Evolutionary conservation across 2,113 vertebrate species (phyloP), one percentile per base, ranked within the genome.

Genomic region (Sebastes fasciatus): DNA sequence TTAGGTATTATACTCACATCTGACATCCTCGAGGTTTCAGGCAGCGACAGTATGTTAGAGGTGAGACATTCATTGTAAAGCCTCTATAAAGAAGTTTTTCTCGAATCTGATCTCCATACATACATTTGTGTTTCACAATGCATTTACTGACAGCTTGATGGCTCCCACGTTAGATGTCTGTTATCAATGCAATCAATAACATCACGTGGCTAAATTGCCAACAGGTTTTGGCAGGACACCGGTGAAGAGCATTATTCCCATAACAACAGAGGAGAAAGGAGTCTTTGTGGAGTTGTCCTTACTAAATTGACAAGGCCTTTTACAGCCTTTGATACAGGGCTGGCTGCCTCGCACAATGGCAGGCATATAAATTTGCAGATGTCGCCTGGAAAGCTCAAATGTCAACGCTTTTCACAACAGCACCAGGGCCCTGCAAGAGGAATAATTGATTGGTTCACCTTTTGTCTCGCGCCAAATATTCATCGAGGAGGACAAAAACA

Each of bases 331-430:
- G 90, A 97, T 98, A 95, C 74, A 91, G 83, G 91, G 92, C 96
- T 96, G 96, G 97, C 97, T 97, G 97, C 97, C 97, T 97, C 95
- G 93, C 97, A 98, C 92, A 98, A 97, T 90, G 95, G 96, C 94
- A 96, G 97, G 97, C 96, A 97, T 97, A 97, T 98, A 97, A 97
- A 98, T 98, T 92, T 97, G 97, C 97, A 96, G 95, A 96, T 98
- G 97, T 97, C 97, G 96, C 96, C 96, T 96, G 84, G 96, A 98
- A 97, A 97, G 97, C 98, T 98, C 96, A 98, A 98, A 99, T 98
- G 98, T 99, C 97, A 98, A 95, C 96, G 93, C 95, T 96, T 98
- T 98, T 98, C 97, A 97, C 96, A 97, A 95, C 96, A 96, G 96
- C 94, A 96, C 93, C 95, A 92, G 90, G 95, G 84, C 96, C 95